Evolutionary conservation across 2,888 invertebrate genomes (phyloP).

Genomic region (Ecliptopera silaceata): DNA sequence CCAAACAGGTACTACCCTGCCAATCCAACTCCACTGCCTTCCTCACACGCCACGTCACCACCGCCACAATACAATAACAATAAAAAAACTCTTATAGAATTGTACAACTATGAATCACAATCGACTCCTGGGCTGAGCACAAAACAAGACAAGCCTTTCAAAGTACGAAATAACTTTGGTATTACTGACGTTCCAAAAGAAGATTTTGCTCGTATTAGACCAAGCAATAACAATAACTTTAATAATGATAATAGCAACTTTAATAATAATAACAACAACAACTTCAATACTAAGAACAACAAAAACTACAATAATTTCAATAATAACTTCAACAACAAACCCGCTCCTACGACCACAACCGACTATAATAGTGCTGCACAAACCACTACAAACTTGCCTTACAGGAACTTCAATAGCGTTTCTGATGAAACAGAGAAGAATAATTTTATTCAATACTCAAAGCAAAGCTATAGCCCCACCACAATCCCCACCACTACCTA

Average conservation of each 20-base stretch:
- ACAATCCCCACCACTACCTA: slow-evolving; percentile 53
- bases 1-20: slow-evolving; percentile 58
- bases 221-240: slow-evolving; percentile 29
- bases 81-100: slow-evolving; percentile 73
- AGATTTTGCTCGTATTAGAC: slow-evolving; percentile 58
- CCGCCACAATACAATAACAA: slow-evolving; percentile 53
- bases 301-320: slow-evolving; percentile 27
- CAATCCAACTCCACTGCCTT: slow-evolving; percentile 56
- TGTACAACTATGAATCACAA: slow-evolving; percentile 74
- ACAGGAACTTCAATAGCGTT: slow-evolving; percentile 70
- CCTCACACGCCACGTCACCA: slow-evolving; percentile 52
- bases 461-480: slow-evolving; percentile 66
- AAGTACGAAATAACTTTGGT: slow-evolving; percentile 67
- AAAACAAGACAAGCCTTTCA: slow-evolving; percentile 64
- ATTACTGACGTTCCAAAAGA: slow-evolving; percentile 59
- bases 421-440: slow-evolving; percentile 73
- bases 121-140: slow-evolving; percentile 61
- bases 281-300: slow-evolving; percentile 6
- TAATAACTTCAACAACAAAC: slow-evolving; percentile 28
- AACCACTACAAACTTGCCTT: slow-evolving; percentile 59
- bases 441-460: slow-evolving; percentile 61
- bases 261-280: slow-evolving; percentile 18
- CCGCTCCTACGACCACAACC: slow-evolving; percentile 45
- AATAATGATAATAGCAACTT: slow-evolving; percentile 19
- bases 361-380: slow-evolving; percentile 58